phyloP scores from a whole-genome alignment of 2,797 vertebrate genomes.

The Rhodeus uyekii region DNA sequence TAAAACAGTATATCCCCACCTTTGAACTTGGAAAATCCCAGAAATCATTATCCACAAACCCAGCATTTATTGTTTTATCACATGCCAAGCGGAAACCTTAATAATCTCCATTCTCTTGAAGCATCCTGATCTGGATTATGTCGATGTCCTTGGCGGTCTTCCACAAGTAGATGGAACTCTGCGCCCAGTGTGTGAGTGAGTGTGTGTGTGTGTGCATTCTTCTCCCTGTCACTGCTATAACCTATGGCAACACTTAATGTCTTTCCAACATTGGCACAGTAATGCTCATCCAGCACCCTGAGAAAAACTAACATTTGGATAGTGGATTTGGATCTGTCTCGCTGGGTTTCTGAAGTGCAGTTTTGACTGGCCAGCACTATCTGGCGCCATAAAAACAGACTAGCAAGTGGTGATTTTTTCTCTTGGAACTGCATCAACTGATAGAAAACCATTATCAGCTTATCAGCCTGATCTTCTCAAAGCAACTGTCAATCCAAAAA shows the following conservation, averaged over 20 bases:
- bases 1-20: conserved; percentile 15
- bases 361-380: conserved; percentile 22
- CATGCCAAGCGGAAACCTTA: conserved; percentile 49
- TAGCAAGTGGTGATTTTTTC: background rate
- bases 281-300: conserved; percentile 31
- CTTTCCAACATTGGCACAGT: conserved; percentile 44
- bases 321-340: conserved; percentile 22
- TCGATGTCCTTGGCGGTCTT: conserved; percentile 28
- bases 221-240: conserved; percentile 31
- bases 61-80: conserved; percentile 40
- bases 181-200: background rate
- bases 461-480: background rate
- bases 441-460: background rate
- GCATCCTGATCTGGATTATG: conserved; percentile 55
- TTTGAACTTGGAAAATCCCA: conserved; percentile 35
- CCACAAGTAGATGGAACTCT: conserved; percentile 10
- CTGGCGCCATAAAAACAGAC: conserved; percentile 25
- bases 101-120: conserved; percentile 52
- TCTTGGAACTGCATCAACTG: conserved; percentile 6
- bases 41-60: conserved; percentile 36
- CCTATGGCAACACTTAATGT: conserved; percentile 51
- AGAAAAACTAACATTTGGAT: conserved; percentile 49
- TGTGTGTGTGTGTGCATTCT: conserved; percentile 25
- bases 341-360: conserved; percentile 26
- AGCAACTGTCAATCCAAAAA: background rate